Evolutionary conservation across 2,888 invertebrate genomes (phyloP).

Genomic region (Hydrotaea cyrtoneurina): DNA sequence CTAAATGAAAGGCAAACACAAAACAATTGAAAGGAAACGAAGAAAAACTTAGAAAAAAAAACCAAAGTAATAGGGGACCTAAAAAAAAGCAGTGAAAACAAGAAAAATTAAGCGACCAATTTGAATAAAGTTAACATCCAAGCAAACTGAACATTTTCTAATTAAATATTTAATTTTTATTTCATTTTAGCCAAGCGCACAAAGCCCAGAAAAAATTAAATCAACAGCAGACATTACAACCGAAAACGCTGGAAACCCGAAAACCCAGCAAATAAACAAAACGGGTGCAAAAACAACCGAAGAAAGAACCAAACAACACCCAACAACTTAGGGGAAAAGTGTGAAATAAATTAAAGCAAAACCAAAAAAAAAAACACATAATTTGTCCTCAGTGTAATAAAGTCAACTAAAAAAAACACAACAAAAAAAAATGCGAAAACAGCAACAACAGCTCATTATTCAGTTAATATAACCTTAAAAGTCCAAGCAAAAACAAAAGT

Average conservation of each 20-base stretch:
- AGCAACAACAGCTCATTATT: not conserved
- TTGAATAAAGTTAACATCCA: not conserved
- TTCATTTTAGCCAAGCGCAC: not conserved
- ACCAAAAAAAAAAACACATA: not conserved
- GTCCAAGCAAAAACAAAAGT: not conserved
- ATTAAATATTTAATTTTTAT: slow-evolving; percentile 18
- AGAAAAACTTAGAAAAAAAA: not conserved
- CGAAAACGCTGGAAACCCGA: not conserved
- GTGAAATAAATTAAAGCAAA: not conserved
- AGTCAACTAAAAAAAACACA: not conserved
- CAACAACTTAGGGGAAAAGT: no score
- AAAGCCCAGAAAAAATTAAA: slow-evolving; percentile 8
- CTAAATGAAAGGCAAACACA: not conserved
- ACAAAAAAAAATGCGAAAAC: not conserved
- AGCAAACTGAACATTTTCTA: not conserved
- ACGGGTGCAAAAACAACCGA: not conserved
- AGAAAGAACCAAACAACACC: not conserved
- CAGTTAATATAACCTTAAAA: not conserved
- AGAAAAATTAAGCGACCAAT: not conserved
- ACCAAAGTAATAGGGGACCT: not conserved
- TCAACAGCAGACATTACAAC: not conserved
- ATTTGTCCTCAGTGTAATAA: slow-evolving; percentile 10
- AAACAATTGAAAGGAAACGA: not conserved
- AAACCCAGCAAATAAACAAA: not conserved
- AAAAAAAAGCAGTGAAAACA: not conserved